Evolutionary conservation across 2,797 vertebrate species (phyloP).

Genomic region (Coendou prehensilis): DNA sequence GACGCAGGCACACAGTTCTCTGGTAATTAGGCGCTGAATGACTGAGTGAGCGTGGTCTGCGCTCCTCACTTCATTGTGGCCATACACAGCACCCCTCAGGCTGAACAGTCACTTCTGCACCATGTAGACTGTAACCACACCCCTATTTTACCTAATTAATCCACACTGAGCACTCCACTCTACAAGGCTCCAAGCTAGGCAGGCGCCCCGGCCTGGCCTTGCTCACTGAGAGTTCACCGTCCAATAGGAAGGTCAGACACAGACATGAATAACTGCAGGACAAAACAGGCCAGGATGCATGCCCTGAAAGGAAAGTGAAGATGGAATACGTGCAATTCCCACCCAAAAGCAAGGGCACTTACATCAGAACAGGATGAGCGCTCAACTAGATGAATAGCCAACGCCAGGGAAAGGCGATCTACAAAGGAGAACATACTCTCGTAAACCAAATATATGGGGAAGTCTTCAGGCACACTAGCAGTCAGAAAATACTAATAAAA

Average conservation of each 20-base stretch:
- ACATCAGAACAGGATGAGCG: background rate
- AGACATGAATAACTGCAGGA: conserved; percentile 11
- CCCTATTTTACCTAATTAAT: conserved; percentile 17
- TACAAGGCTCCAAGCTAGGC: background rate
- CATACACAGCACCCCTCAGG: background rate
- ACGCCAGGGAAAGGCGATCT: conserved; percentile 49
- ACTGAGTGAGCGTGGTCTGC: too few species aligned
- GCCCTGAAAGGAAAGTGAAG: background rate
- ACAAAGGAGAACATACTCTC: conserved; percentile 17
- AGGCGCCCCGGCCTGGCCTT: background rate
- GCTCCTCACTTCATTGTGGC: background rate
- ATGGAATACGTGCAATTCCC: background rate
- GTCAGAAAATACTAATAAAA: conserved; percentile 75
- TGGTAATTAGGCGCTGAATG: background rate
- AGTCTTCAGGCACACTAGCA: conserved; percentile 46
- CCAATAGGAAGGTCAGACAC: conserved; percentile 46
- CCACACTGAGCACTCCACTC: background rate
- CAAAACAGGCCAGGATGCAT: background rate
- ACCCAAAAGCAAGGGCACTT: conserved; percentile 18
- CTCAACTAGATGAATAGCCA: conserved; percentile 23
- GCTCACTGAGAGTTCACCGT: background rate
- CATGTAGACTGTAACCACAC: background rate
- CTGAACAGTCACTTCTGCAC: background rate
- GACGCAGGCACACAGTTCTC: background rate
- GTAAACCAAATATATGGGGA: conserved; percentile 68